A percentile compares a stretch with the other conserved stretches of the same genome.
phyloP scores from a whole-genome alignment of 1,140 invertebrate species.

The Zaprionus nigranus region DNA sequence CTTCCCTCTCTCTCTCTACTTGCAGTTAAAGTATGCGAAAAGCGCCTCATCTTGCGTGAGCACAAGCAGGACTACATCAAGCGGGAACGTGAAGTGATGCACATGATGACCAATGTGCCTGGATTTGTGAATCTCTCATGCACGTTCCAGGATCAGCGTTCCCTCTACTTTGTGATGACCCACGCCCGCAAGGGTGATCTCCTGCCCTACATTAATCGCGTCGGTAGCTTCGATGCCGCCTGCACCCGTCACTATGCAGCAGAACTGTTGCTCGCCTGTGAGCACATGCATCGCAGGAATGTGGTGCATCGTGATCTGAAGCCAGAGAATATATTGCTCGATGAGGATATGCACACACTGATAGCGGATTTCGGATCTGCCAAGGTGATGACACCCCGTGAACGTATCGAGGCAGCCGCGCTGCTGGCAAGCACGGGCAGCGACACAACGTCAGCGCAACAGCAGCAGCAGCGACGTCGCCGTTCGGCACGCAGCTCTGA shows the following conservation, averaged over 20 bases:
- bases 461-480: conserved; percentile 18
- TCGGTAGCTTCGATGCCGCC: conserved; percentile 94
- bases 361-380: conserved; percentile 99
- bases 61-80: conserved; percentile 97
- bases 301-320: conserved; percentile 98
- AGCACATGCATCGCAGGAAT: conserved; percentile 95
- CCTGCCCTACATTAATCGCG: conserved; percentile 95
- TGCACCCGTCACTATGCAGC: conserved; percentile 97
- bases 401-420: conserved; percentile 75
- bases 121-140: conserved; percentile 97
- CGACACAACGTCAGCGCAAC: neutral
- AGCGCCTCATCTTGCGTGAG: conserved; percentile 95
- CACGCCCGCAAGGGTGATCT: conserved; percentile 98
- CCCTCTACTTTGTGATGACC: conserved; percentile 98
- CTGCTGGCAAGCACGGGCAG: conserved; percentile 47
- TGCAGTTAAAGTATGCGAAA: conserved; percentile 98
- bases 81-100: conserved; percentile 86
- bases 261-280: conserved; percentile 95
- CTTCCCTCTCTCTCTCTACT: conserved; percentile 74
- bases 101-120: conserved; percentile 85
- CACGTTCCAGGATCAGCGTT: conserved; percentile 97
- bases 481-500: conserved; percentile 55
- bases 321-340: conserved; percentile 95
- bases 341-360: conserved; percentile 98
- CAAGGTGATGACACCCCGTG: conserved; percentile 89